A percentile compares a stretch with the other conserved stretches of the same genome.
phyloP scores from a whole-genome alignment of 2,113 vertebrate genomes.

The Physeter macrocephalus region DNA sequence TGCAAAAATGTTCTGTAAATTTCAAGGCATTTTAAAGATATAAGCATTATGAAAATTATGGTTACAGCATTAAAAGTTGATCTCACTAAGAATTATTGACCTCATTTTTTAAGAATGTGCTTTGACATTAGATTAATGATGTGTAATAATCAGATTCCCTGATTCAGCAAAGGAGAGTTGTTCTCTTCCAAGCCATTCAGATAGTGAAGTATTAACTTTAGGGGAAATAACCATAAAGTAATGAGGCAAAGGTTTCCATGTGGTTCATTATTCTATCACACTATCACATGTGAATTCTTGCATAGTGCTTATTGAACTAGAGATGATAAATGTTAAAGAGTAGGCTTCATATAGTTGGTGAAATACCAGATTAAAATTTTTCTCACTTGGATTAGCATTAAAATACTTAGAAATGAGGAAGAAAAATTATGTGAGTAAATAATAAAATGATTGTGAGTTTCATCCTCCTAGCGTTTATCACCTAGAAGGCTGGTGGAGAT shows the following conservation, averaged over 20 bases:
- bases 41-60: background rate
- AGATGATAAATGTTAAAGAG: background rate
- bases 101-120: background rate
- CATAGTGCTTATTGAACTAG: background rate
- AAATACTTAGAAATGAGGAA: slow-evolving; percentile 8
- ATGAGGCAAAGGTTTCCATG: background rate
- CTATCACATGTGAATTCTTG: background rate
- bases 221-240: background rate
- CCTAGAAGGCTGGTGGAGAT: background rate
- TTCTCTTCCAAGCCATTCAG: background rate
- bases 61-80: background rate
- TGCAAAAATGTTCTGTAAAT: background rate
- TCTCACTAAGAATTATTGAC: background rate
- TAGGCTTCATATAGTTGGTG: background rate
- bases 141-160: background rate
- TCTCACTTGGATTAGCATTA: background rate
- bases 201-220: slow-evolving; percentile 13
- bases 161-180: background rate
- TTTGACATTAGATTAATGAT: background rate
- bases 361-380: background rate
- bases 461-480: background rate
- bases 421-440: background rate
- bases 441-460: background rate
- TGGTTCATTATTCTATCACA: background rate
- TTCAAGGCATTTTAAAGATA: background rate